phyloP scores from a whole-genome alignment of 1,140 invertebrate species.

The Anastrepha obliqua region DNA sequence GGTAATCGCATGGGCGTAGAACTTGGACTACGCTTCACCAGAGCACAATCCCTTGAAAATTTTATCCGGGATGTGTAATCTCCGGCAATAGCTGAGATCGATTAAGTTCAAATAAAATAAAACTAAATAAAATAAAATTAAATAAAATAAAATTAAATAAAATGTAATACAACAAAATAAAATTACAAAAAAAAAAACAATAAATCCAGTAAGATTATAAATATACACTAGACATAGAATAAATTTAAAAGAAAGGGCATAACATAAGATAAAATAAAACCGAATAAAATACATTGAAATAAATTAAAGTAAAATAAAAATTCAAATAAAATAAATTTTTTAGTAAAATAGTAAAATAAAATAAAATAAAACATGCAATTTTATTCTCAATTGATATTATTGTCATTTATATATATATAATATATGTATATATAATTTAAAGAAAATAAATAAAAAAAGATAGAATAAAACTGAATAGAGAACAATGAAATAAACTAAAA shows the following conservation, averaged over 20 bases:
- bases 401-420: background rate
- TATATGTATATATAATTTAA: background rate
- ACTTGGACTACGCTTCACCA: too few relatives aligned
- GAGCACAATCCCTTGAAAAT: too few relatives aligned
- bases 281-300: background rate
- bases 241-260: background rate
- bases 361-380: background rate
- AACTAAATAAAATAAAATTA: conserved; percentile 40
- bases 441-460: conserved; percentile 16
- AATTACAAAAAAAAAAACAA: conserved; percentile 10
- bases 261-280: conserved; percentile 40
- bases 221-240: background rate
- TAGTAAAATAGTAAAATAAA: conserved; percentile 32
- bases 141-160: background rate
- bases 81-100: too few relatives aligned
- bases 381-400: background rate
- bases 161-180: background rate
- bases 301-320: conserved; percentile 23
- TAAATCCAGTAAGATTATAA: too few relatives aligned
- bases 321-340: conserved; percentile 7
- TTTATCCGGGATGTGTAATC: too few relatives aligned
- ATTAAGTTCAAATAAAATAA: background rate
- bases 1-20: too few relatives aligned
- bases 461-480: background rate
- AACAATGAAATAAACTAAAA: background rate